Evolutionary conservation across 2,888 invertebrate genomes (phyloP).

Genomic region (Brassicogethes aeneus): DNA sequence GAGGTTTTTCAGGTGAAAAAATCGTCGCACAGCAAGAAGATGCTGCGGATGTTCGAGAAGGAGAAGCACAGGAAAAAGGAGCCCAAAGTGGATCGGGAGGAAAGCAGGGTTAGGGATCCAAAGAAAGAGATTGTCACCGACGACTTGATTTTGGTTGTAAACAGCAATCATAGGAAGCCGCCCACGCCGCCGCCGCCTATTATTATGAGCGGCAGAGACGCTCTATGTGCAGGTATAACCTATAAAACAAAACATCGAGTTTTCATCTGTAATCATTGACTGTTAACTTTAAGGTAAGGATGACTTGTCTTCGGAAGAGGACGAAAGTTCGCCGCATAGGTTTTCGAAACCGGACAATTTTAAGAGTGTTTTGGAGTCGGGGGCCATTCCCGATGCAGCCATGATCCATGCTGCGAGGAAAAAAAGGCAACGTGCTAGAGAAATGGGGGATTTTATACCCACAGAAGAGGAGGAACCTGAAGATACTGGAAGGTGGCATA

Average conservation of each 20-base stretch:
- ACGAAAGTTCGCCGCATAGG: constrained; percentile 41
- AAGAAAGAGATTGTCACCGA: constrained; percentile 61
- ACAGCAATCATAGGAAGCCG: constrained; percentile 34
- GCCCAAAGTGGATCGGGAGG: constrained; percentile 35
- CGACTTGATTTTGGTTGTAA: constrained; percentile 54
- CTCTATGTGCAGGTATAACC: constrained; percentile 59
- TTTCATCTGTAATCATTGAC: background rate
- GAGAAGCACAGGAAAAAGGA: constrained; percentile 58
- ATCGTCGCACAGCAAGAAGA: constrained; percentile 85
- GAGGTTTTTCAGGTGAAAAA: constrained; percentile 94
- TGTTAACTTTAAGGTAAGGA: constrained; percentile 44
- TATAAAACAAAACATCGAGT: too few relatives aligned
- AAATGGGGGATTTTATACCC: constrained; percentile 58
- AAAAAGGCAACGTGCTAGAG: constrained; percentile 86
- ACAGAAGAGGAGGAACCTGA: constrained; percentile 42
- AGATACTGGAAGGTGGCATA: constrained; percentile 35
- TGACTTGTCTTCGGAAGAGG: constrained; percentile 58
- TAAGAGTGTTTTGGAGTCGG: constrained; percentile 74
- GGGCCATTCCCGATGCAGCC: constrained; percentile 93
- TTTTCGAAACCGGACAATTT: constrained; percentile 62
- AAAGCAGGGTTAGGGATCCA: constrained; percentile 40
- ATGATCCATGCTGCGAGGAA: constrained; percentile 97
- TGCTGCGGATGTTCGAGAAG: constrained; percentile 76
- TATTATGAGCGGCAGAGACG: constrained; percentile 73
- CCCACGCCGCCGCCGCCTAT: constrained; percentile 42